phyloP scores from a whole-genome alignment of 2,797 vertebrate genomes.

The Prionace glauca region DNA sequence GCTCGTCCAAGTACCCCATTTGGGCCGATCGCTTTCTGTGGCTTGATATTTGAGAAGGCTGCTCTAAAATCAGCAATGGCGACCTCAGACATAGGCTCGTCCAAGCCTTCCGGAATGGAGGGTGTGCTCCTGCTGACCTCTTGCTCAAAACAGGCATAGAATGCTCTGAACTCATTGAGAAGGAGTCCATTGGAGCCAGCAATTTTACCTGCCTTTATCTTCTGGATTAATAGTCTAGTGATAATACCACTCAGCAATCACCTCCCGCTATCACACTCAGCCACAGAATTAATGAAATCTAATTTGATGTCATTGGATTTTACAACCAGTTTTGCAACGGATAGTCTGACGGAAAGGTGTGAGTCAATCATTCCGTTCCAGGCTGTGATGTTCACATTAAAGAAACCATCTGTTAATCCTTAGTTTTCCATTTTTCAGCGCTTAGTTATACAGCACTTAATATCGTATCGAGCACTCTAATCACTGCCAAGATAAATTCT shows the following conservation, averaged over 20 bases:
- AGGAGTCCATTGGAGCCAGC: no score
- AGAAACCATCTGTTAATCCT: neutral
- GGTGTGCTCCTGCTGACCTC: no score
- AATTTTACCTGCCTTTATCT: neutral
- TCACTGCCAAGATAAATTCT: neutral
- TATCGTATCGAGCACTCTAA: neutral
- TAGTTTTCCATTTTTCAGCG: neutral
- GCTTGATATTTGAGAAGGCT: no score
- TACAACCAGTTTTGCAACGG: neutral
- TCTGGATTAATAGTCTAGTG: neutral
- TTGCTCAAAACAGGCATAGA: no score
- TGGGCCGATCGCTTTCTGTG: no score
- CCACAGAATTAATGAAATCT: neutral
- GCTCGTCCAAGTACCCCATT: no score
- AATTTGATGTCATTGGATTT: neutral
- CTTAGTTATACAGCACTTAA: neutral
- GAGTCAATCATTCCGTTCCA: neutral
- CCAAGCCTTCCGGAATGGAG: no score
- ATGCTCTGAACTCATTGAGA: no score
- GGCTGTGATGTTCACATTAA: neutral
- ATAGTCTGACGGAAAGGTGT: neutral
- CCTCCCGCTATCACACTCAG: no score
- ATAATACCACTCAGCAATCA: no score
- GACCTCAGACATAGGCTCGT: no score
- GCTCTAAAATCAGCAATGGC: no score